Percentiles rank a stretch among this genome's conserved stretches.
Conservation (phyloP, 2,888 invertebrate species). For the Leptopilina drosophilae region DNA sequence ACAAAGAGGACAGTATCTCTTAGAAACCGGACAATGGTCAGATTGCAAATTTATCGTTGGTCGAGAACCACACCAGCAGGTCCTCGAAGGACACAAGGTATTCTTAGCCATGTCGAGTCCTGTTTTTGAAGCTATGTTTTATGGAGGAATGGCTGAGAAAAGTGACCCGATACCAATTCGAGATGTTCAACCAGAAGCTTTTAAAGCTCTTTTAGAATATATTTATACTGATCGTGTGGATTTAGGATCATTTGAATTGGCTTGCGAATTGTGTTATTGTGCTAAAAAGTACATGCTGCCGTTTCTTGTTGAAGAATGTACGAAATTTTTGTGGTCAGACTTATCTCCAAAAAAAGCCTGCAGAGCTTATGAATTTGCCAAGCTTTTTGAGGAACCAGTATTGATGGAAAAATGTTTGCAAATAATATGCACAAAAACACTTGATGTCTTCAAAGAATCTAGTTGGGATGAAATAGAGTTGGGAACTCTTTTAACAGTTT, state of each 20-base stretch:
- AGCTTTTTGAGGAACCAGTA: conserved; percentile 89
- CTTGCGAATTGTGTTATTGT: conserved; percentile 91
- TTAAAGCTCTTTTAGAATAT: conserved; percentile 89
- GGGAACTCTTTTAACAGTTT: conserved; percentile 85
- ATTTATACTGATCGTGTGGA: conserved; percentile 89
- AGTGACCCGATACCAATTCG: conserved; percentile 87
- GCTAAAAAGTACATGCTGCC: conserved; percentile 94
- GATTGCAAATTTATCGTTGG: conserved; percentile 91
- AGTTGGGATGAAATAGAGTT: conserved; percentile 89
- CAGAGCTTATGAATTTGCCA: conserved; percentile 91
- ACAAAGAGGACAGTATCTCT: conserved; percentile 85
- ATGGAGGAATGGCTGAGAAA: conserved; percentile 89
- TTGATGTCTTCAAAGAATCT: conserved; percentile 85
- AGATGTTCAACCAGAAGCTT: conserved; percentile 92
- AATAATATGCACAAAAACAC: conserved; percentile 88
- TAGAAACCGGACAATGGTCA: conserved; percentile 90
- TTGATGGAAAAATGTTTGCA: conserved; percentile 90
- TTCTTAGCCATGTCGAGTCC: conserved; percentile 92
- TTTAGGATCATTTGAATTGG: conserved; percentile 89
- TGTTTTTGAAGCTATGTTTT: conserved; percentile 93
- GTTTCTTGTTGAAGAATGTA: conserved; percentile 89
- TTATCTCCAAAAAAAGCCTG: conserved; percentile 89
- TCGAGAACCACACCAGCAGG: conserved; percentile 85
- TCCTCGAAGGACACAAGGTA: conserved; percentile 87
- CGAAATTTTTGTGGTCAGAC: conserved; percentile 90